Percentiles rank a stretch among this genome's conserved stretches.
phyloP scores from a whole-genome alignment of 1,140 invertebrate species.

The Ruditapes philippinarum region DNA sequence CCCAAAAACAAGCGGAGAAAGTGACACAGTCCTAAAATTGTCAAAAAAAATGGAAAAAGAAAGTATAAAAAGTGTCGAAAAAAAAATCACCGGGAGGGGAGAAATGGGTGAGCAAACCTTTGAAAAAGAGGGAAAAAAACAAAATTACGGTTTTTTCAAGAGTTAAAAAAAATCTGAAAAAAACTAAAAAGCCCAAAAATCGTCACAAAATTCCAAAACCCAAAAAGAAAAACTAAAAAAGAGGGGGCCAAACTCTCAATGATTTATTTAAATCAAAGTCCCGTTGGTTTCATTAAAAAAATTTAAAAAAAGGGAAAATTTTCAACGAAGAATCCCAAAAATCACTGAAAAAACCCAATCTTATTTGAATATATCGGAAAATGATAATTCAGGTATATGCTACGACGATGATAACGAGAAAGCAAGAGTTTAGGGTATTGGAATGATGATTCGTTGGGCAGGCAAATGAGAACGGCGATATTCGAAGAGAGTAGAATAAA shows the following conservation, averaged over 20 bases:
- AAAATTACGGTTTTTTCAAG: neutral
- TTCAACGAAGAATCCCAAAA: constrained; percentile 43
- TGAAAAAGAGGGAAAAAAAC: neutral
- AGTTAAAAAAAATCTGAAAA: too few species aligned
- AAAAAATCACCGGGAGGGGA: too few species aligned
- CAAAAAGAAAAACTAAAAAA: neutral
- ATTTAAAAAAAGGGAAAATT: constrained; percentile 38
- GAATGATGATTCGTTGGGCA: neutral
- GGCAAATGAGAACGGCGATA: too few species aligned
- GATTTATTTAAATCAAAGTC: neutral
- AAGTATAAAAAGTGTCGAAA: constrained; percentile 14
- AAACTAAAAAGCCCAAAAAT: neutral
- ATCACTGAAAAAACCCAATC: neutral
- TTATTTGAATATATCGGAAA: neutral
- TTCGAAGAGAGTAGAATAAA: neutral
- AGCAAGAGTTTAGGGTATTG: constrained; percentile 10
- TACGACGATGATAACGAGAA: constrained; percentile 51
- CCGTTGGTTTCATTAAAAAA: neutral
- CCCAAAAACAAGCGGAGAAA: too few species aligned
- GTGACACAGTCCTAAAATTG: neutral
- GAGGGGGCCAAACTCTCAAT: neutral
- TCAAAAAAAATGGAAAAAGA: neutral
- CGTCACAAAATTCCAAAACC: neutral
- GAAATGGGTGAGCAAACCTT: too few species aligned
- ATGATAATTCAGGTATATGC: constrained; percentile 1